These are phyloP conservation scores for Drosophila pseudotalamancana DNA, from an alignment of 2,888 invertebrate genomes.

Conservation along the genomic window DNA sequence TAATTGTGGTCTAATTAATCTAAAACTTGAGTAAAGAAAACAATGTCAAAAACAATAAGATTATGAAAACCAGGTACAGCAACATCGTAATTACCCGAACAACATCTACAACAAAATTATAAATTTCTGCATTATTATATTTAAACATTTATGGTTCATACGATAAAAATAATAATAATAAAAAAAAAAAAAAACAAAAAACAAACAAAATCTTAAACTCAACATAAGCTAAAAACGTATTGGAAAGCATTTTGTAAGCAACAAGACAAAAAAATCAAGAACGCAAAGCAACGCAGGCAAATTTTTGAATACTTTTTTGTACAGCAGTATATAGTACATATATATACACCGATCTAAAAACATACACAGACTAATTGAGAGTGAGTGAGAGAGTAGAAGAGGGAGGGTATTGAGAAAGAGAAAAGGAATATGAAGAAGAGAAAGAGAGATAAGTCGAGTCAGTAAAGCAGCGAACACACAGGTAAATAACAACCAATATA, in stretches of 20 bases:
- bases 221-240: slow-evolving; percentile 52
- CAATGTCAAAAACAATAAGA: slow-evolving; percentile 47
- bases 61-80: slow-evolving; percentile 27
- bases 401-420: slow-evolving; percentile 36
- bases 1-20: slow-evolving; percentile 59
- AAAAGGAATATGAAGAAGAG: slow-evolving; percentile 8
- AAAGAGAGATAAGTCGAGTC: slow-evolving; percentile 36
- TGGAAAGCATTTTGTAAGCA: slow-evolving; percentile 59
- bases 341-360: slow-evolving; percentile 55
- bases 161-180: slow-evolving; percentile 62
- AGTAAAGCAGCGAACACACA: slow-evolving; percentile 51
- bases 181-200: slow-evolving; percentile 52
- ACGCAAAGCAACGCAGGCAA: slow-evolving; percentile 71
- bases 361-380: slow-evolving; percentile 47
- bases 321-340: slow-evolving; percentile 46
- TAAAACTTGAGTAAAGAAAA: slow-evolving; percentile 25
- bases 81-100: slow-evolving; percentile 56
- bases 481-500: slow-evolving; percentile 61
- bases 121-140: slow-evolving; percentile 78
- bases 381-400: slow-evolving; percentile 47
- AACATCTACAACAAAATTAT: slow-evolving; percentile 67
- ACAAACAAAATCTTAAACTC: slow-evolving; percentile 46
- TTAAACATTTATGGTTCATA: slow-evolving; percentile 81
- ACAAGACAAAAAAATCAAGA: slow-evolving; percentile 35
- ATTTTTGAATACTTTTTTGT: slow-evolving; percentile 71